These are phyloP conservation scores for Ormyrus nitidulus DNA, from an alignment of 2,888 invertebrate species.

Conservation along the genomic window DNA sequence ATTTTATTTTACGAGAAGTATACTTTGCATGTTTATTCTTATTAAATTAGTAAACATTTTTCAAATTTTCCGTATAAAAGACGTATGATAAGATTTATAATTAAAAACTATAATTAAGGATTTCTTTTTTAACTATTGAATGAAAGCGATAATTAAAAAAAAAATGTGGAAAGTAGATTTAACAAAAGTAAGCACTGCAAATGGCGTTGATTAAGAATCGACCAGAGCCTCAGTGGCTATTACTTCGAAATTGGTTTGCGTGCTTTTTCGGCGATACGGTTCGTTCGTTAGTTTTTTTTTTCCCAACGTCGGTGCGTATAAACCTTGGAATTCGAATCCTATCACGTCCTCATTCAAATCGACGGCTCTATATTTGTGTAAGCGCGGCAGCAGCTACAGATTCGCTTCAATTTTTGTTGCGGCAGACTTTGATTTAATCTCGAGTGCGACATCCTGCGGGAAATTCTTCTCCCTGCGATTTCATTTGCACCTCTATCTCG, in stretches of 20 bases:
- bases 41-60: too few species aligned
- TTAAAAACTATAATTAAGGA: too few species aligned
- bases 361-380: constrained; percentile 22
- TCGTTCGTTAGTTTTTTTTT: constrained; percentile 12
- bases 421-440: constrained; percentile 46
- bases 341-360: constrained; percentile 29
- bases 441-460: constrained; percentile 3
- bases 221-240: not conserved
- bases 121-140: too few species aligned
- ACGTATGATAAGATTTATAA: too few species aligned
- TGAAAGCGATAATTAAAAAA: too few species aligned
- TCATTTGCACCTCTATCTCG: constrained; percentile 23
- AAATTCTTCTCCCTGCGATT: constrained; percentile 13
- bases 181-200: too few species aligned
- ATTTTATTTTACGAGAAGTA: too few species aligned
- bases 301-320: not conserved
- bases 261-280: not conserved
- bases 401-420: constrained; percentile 2
- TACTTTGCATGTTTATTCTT: too few species aligned
- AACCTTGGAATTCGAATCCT: constrained; percentile 32
- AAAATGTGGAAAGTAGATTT: too few species aligned
- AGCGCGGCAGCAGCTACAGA: not conserved
- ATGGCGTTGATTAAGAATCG: too few species aligned
- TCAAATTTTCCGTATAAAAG: too few species aligned
- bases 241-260: constrained; percentile 16